Evolutionary conservation across 2,888 invertebrate species (phyloP), one percentile per base, ranked within the genome.

Genomic region (Opisthograptis luteolata): DNA sequence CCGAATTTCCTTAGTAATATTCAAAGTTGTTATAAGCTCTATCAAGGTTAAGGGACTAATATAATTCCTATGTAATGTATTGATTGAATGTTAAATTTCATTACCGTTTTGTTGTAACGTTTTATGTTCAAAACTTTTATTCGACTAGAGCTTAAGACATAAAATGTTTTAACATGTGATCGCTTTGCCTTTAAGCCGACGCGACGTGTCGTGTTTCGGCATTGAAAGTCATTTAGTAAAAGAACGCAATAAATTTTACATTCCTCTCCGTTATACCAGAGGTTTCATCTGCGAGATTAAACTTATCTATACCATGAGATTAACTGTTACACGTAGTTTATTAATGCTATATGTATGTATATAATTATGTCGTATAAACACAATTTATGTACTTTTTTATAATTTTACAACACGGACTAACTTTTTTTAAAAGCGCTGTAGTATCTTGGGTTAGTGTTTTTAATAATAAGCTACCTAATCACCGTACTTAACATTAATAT

Each of bases 181-280:
- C 50, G 22, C 44, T 45, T 51, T 39, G 22, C 30, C 28, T 52
- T 63, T 55, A 66, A 69, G 63, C 66, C 70, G 60, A 72, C 73
- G 63, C 70, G 60, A 72, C 73, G 63, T 71, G 66, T 71, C 46
- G 55, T 73, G 73, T 76, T 78, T 79, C 64, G 62, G 73, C 81
- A 81, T 81, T 73, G 75, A 76, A 80, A 80, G 74, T 76, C 74
- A 79, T 84, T 82, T 79, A 79, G 70, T 66, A 77, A 81, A 83
- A 81, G 73, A 79, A 80, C 71, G 75, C 73, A 74, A 84, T 85
- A 84, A 85, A 84, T 85, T 81, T 66, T 49, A 82, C 70, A 81
- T 81, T 81, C 76, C 76, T 64, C 69, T 66, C 79, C 77, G 78
- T 84, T 84, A 80, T 70, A 73, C 64, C 60, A 68, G 66, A 61